phyloP scores from a whole-genome alignment of 2,888 invertebrate species.

The Oscheius sp. region DNA sequence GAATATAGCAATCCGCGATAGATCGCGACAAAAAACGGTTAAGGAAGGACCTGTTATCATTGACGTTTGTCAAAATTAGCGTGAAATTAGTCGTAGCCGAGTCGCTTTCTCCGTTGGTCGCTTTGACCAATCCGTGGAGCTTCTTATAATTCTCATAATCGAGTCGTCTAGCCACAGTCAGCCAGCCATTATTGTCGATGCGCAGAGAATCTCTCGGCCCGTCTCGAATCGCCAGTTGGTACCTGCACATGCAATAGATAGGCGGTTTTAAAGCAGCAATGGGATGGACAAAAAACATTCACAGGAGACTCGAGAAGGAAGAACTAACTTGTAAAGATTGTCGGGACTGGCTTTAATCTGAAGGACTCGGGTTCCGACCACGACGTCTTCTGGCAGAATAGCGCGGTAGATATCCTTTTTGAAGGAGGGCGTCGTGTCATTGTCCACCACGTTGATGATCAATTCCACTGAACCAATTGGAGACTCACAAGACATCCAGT shows the following conservation, averaged over 20 bases:
- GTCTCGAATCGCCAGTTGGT: conserved; percentile 32
- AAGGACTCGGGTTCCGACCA: conserved; percentile 35
- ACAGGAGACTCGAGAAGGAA: background rate
- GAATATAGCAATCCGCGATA: background rate
- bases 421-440: conserved; percentile 41
- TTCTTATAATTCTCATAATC: conserved; percentile 40
- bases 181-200: conserved; percentile 33
- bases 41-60: conserved; percentile 48
- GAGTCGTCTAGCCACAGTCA: conserved; percentile 27
- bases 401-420: conserved; percentile 32
- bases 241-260: conserved; percentile 36
- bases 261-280: background rate
- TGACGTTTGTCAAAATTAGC: conserved; percentile 41
- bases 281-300: background rate
- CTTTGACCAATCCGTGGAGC: conserved; percentile 36
- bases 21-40: background rate
- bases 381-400: conserved; percentile 33
- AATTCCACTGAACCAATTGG: conserved; percentile 36
- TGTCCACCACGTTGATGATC: conserved; percentile 51
- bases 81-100: conserved; percentile 34
- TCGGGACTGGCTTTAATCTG: conserved; percentile 31
- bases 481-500: too few relatives aligned
- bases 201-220: conserved; percentile 35
- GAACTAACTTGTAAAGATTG: conserved; percentile 37
- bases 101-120: conserved; percentile 23